Conservation (phyloP, 2,113 vertebrate genomes). For the Crotalus horridus region DNA sequence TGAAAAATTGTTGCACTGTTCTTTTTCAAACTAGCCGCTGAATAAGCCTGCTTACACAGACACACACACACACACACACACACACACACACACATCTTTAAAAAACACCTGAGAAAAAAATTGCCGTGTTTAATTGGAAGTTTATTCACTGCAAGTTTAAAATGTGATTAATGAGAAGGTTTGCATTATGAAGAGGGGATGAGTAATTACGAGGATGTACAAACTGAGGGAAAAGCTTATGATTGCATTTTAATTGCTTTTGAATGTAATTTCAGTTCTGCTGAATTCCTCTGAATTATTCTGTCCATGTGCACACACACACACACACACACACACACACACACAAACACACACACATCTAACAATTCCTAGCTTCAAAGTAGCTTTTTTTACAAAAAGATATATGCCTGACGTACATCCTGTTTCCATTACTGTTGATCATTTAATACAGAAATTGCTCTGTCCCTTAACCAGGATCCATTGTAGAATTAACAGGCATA, state of each 20-base stretch:
- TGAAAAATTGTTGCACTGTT: not conserved
- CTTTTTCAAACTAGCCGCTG: not conserved
- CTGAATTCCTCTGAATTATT: not conserved
- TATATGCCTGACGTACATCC: not conserved
- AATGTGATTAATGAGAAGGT: constrained; percentile 11
- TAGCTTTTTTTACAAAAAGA: not conserved
- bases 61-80: too few relatives aligned
- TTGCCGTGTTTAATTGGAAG: not conserved
- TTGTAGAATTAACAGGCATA: constrained; percentile 16
- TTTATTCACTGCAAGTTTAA: not conserved
- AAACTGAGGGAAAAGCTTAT: constrained; percentile 18
- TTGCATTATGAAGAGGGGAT: not conserved
- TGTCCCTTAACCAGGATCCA: not conserved
- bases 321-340: not conserved
- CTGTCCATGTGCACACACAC: not conserved
- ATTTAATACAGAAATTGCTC: not conserved
- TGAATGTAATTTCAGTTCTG: constrained; percentile 3
- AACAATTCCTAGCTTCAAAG: not conserved
- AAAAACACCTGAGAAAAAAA: not conserved
- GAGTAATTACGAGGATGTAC: not conserved
- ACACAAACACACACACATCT: too few relatives aligned
- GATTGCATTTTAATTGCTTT: constrained; percentile 13
- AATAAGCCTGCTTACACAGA: not conserved
- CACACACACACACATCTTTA: too few relatives aligned
- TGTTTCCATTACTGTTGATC: not conserved